A percentile compares a stretch with the other conserved stretches of the same genome.
Conservation (phyloP, 2,888 invertebrate genomes). For the Cheilosia urbana region DNA sequence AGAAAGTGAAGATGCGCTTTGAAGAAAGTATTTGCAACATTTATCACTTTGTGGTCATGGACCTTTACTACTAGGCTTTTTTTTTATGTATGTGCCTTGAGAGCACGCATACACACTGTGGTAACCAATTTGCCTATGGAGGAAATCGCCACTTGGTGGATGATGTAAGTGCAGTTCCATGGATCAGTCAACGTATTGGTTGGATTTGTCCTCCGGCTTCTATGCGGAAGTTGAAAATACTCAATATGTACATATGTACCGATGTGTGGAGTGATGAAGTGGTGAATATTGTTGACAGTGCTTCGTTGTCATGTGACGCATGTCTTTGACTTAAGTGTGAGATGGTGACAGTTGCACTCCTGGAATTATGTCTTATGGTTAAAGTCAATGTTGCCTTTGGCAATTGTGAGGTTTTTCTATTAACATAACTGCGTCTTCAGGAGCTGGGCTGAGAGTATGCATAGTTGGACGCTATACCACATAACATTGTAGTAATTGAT, state of each 20-base stretch:
- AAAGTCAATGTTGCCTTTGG: slow-evolving; percentile 2
- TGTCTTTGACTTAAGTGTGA: slow-evolving; percentile 36
- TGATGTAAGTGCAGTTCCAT: slow-evolving; percentile 60
- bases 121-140: neutral
- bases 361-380: slow-evolving; percentile 10
- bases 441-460: neutral
- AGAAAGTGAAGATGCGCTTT: slow-evolving; percentile 69
- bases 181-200: slow-evolving; percentile 34
- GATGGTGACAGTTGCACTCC: slow-evolving; percentile 45
- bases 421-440: slow-evolving; percentile 19
- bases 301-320: slow-evolving; percentile 52
- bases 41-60: slow-evolving; percentile 65
- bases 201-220: slow-evolving; percentile 46
- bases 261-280: slow-evolving; percentile 44
- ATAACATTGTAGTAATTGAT: neutral
- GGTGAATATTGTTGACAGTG: slow-evolving; percentile 62
- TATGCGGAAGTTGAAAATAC: slow-evolving; percentile 63
- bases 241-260: slow-evolving; percentile 13
- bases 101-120: neutral
- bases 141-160: slow-evolving; percentile 43
- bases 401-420: neutral
- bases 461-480: neutral
- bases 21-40: slow-evolving; percentile 66
- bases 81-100: slow-evolving; percentile 2
- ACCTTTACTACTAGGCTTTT: slow-evolving; percentile 64